Base-by-base conservation (phyloP, 2,797 vertebrate genomes). In the Sylvia borin region DNA sequence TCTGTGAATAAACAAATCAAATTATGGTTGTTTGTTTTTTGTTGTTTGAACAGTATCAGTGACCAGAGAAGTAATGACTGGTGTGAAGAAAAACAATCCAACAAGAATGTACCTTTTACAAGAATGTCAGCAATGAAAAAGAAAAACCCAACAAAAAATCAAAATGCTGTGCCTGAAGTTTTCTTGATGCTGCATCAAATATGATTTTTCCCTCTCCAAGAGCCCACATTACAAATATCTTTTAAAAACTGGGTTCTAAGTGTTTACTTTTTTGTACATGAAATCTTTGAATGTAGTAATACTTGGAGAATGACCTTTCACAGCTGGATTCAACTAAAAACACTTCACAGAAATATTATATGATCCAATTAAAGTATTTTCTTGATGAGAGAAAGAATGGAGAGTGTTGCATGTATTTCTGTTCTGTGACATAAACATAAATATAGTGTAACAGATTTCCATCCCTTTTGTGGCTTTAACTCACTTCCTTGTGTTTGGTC, bases 1-100 rank as follows among this genome's bases (percentile, higher is more conserved):
- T 99, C 99, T 99, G 95, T 66, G 93, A 97, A 95, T 47, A 95
- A 97, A 92, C 29, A 95, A 94, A 94, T 54, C 3, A 92, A 85
- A 94, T 82, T 71, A 32, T 36, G 19, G 34, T 68, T 25, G 8
- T 3, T 45, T 45, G n/a, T 5, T 66, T 94, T 75, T 20, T 47
- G 61, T 29, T 72, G 42, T 83, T 91, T 15, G 13, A 72, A 83
- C 36, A 73, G 3, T 65, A 77, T 79, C 16, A 82, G 12, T 34
- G 34, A 82, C 4, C 20, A 84, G 36, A 87, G 50, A 73, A 92
- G 36, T 11, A 85, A 54, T 13, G 25, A 61, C 12, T 14, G 1
- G 5, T 45, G 26, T 40, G 68, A 43, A 78, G 7, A 88, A 40
- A 94, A 77, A 57, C 32, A 74, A 22, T 17, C 18, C 34, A 79